phyloP scores from a whole-genome alignment of 2,113 vertebrate species.

The Siniperca chuatsi region DNA sequence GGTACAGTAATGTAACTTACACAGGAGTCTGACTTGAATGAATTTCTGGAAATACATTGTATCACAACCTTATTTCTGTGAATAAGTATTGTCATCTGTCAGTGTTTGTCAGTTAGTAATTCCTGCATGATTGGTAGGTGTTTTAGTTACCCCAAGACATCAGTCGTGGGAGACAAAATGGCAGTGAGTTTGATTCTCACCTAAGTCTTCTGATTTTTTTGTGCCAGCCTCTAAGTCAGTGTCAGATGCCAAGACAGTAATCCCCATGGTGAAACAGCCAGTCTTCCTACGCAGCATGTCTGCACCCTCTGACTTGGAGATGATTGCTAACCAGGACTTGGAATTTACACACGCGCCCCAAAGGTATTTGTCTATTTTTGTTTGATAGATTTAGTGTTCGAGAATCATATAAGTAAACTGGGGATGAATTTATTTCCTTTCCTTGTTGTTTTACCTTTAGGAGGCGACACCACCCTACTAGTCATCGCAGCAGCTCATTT shows the following conservation, averaged over 20 bases:
- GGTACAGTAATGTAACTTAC: neutral
- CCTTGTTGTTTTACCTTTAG: slow-evolving; percentile 29
- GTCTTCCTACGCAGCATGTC: slow-evolving; percentile 99
- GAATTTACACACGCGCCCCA: slow-evolving; percentile 93
- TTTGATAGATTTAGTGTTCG: neutral
- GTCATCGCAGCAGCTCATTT: slow-evolving; percentile 97
- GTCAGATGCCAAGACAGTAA: slow-evolving; percentile 91
- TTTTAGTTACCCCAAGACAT: neutral
- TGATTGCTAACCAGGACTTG: slow-evolving; percentile 96
- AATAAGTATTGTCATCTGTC: neutral
- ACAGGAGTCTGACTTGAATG: neutral
- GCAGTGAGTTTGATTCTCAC: neutral
- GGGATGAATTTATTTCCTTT: neutral
- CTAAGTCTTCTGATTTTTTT: neutral
- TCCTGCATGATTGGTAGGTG: neutral
- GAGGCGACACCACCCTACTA: slow-evolving; percentile 92
- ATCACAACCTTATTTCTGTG: neutral
- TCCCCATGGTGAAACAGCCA: slow-evolving; percentile 92
- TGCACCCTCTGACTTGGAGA: slow-evolving; percentile 97
- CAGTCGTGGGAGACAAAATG: neutral
- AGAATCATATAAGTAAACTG: neutral
- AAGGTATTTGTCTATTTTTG: slow-evolving; percentile 82
- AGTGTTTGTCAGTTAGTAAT: neutral
- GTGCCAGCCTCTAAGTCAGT: slow-evolving; percentile 92
- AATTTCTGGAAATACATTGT: neutral